These are phyloP conservation scores for Diarsia mendica DNA, from an alignment of 2,888 invertebrate genomes.

Conservation along the genomic window DNA sequence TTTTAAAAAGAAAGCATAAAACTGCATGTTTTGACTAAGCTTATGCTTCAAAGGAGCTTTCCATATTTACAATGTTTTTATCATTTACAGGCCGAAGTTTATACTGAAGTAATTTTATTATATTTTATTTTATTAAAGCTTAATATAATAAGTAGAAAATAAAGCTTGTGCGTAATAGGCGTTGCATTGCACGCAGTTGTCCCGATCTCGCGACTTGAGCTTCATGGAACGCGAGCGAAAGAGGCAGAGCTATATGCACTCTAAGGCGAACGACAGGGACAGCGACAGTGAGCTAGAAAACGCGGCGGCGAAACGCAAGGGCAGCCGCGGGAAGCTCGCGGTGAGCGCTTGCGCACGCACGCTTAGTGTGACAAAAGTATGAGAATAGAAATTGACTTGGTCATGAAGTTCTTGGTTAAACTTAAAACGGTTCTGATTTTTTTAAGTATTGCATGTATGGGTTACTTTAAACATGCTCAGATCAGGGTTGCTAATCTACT, in stretches of 20 bases:
- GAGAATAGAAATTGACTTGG: constrained; percentile 74
- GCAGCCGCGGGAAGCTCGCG: constrained; percentile 93
- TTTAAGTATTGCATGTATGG: not conserved
- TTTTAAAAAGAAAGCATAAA: not conserved
- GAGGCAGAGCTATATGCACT: constrained; percentile 88
- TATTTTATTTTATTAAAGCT: constrained; percentile 55
- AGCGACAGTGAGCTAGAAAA: constrained; percentile 97
- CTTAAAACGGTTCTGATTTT: not conserved
- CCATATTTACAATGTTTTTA: constrained; percentile 48
- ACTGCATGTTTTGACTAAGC: constrained; percentile 60
- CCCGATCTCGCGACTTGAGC: constrained; percentile 87
- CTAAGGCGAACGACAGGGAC: constrained; percentile 91
- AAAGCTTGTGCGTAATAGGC: constrained; percentile 75
- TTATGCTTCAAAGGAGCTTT: constrained; percentile 60
- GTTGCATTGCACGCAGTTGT: constrained; percentile 88
- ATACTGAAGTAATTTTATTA: constrained; percentile 45
- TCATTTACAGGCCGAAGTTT: constrained; percentile 40
- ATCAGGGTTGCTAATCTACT: not conserved
- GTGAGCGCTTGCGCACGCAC: constrained; percentile 88
- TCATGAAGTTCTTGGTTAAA: not conserved
- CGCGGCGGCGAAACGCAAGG: constrained; percentile 87
- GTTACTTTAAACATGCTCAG: not conserved
- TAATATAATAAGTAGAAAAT: constrained; percentile 54
- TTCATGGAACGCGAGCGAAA: constrained; percentile 89
- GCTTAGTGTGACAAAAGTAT: constrained; percentile 73